Evolutionary conservation across 1,140 invertebrate genomes (phyloP), one percentile per base, ranked within the genome.

Genomic region (Camponotus pennsylvanicus): DNA sequence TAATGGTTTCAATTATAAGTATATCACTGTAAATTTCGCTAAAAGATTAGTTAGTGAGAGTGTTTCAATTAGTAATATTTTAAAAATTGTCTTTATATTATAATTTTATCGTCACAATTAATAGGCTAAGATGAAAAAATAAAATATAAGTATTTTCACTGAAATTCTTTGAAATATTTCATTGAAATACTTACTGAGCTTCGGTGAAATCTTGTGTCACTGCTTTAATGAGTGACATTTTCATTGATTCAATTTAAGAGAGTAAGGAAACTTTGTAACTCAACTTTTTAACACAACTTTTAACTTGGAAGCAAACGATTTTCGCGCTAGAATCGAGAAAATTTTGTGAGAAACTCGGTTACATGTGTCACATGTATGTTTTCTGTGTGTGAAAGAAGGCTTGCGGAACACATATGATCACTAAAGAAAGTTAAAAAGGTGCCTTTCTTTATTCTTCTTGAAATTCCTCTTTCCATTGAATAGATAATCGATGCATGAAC

Each of bases 361-460:
- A 73, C 32, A 15, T 18, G 15, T 73, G 18, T 55, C 6, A 73
- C 11, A 55, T 34, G 34, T n/a, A 37, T 73, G 8, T 45, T 9
- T 11, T 55, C 15, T 15, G 8, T 6, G 32, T 73, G 5, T 18
- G 18, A 73, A 73, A 15, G 55, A 73, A 9, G 13, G n/a, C 2
- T 73, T 73, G 18, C 49, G n/a, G 27, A 73, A 73, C 52, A 32
- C 49, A 73, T 73, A 32, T 32, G 11, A 73, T 73, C 70, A 32
- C 11, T 55, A 8, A 55, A 73, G 8, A 4, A 73, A 73, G 49
- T 18, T 73, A 49, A 21, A 1, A 9, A 11, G 45, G 34, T 11
- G 70, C 49, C 34, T 52, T 73, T 73, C 11, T 55, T 73, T 37
- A 11, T 49, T 37, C 9, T 73, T 5, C 18, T 55, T 55, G 32